Conservation (phyloP, 92 coral and sea anemone species). For the Palythoa grandis region DNA sequence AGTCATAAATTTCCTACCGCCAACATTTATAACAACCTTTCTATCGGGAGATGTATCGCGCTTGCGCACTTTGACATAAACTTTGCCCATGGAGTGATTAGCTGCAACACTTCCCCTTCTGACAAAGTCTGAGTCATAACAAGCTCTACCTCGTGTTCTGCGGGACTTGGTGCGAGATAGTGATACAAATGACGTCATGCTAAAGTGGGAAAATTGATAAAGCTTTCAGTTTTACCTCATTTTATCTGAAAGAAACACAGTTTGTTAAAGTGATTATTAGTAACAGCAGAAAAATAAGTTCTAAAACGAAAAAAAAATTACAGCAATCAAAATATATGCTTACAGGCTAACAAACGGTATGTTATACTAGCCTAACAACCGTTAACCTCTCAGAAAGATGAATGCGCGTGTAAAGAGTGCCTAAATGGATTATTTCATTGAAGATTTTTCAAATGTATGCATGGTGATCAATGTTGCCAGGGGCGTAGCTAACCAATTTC, state of each 20-base stretch:
- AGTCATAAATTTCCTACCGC: constrained; percentile 91
- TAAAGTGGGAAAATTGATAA: background rate
- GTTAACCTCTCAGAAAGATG: too few relatives aligned
- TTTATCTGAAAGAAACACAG: constrained; percentile 10
- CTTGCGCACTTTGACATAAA: background rate
- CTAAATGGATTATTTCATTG: too few relatives aligned
- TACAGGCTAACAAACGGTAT: background rate
- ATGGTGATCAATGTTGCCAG: too few relatives aligned
- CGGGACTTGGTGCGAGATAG: background rate
- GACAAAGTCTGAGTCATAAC: background rate
- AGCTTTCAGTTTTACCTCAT: background rate
- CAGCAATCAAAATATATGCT: background rate
- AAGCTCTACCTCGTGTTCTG: constrained; percentile 22
- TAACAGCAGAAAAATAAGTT: background rate
- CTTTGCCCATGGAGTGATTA: background rate
- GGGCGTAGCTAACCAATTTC: too few relatives aligned
- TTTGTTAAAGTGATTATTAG: background rate
- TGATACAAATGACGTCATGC: constrained; percentile 34
- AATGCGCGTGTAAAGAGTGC: too few relatives aligned
- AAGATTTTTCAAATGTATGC: too few relatives aligned
- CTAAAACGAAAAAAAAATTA: background rate
- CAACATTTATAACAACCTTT: constrained; percentile 88
- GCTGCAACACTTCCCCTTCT: constrained; percentile 3
- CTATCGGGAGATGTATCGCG: constrained; percentile 48
- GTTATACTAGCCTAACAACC: too few relatives aligned